These are phyloP conservation scores for Drosophila pruinosa DNA, from an alignment of 1,140 invertebrate genomes.

Conservation along the genomic window DNA sequence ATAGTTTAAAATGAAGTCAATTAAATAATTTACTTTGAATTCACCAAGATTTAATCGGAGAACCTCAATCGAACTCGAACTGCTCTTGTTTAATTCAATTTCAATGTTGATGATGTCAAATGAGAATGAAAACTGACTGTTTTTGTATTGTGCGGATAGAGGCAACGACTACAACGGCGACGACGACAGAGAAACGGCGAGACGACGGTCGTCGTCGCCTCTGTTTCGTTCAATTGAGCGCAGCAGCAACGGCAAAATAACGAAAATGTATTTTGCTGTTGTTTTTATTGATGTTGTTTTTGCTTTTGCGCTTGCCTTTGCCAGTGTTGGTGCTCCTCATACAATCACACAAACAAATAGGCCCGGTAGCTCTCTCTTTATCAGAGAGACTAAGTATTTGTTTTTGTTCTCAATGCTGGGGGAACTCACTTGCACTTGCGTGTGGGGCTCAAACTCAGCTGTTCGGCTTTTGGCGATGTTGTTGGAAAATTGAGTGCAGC, in stretches of 20 bases:
- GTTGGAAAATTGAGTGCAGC: conserved; percentile 26
- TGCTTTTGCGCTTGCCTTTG: conserved; percentile 29
- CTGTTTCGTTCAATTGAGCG: conserved; percentile 71
- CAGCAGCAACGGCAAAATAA: conserved; percentile 41
- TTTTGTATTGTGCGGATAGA: conserved; percentile 65
- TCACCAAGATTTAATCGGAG: conserved; percentile 39
- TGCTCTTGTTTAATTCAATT: conserved; percentile 78
- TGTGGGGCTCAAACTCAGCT: conserved; percentile 48
- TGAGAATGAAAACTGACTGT: conserved; percentile 81
- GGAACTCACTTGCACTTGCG: conserved; percentile 45
- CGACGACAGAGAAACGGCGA: conserved; percentile 39
- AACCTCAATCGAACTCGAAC: conserved; percentile 36
- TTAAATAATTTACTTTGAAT: conserved; percentile 55
- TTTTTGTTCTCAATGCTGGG: conserved; percentile 12
- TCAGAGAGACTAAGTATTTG: conserved; percentile 3
- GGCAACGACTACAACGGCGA: conserved; percentile 35
- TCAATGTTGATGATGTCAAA: conserved; percentile 81
- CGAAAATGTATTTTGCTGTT: conserved; percentile 59
- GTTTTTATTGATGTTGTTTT: conserved; percentile 43
- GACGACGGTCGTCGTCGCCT: conserved; percentile 46
- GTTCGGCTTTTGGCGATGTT: conserved; percentile 22
- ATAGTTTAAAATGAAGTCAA: conserved; percentile 28
- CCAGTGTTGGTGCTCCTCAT: conserved; percentile 23
- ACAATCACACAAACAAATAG: conserved; percentile 38
- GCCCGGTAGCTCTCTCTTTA: conserved; percentile 11